A percentile compares a stretch with the other conserved stretches of the same genome.
Evolutionary conservation across 2,888 invertebrate species (phyloP).

Genomic region (Lutraria lutraria): DNA sequence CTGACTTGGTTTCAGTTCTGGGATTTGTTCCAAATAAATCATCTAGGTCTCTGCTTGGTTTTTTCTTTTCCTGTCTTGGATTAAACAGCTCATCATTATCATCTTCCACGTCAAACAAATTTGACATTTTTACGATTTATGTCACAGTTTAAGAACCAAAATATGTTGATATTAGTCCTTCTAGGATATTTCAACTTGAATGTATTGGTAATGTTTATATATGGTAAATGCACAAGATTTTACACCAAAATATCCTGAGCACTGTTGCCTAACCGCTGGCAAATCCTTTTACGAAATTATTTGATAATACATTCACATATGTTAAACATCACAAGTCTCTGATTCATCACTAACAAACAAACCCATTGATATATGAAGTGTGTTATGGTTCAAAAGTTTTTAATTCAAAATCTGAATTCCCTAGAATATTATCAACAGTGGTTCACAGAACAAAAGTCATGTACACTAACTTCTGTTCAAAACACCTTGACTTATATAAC

Average conservation of each 20-base stretch:
- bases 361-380: background rate
- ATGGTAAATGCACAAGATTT: background rate
- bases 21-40: conserved; percentile 52
- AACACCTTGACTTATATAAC: background rate
- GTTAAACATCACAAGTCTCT: background rate
- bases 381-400: background rate
- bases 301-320: background rate
- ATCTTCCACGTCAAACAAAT: conserved; percentile 56
- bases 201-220: background rate
- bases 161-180: background rate
- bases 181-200: background rate
- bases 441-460: background rate
- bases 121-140: conserved; percentile 38
- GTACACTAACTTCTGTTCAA: background rate
- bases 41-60: conserved; percentile 44
- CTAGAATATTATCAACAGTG: background rate
- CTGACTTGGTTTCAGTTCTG: background rate
- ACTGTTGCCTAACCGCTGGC: background rate
- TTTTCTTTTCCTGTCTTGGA: conserved; percentile 37
- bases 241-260: background rate
- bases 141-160: background rate
- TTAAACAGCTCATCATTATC: conserved; percentile 43
- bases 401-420: background rate
- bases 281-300: background rate
- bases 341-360: background rate